phyloP scores from a whole-genome alignment of 1,140 invertebrate species.

The Vollenhovia emeryi region DNA sequence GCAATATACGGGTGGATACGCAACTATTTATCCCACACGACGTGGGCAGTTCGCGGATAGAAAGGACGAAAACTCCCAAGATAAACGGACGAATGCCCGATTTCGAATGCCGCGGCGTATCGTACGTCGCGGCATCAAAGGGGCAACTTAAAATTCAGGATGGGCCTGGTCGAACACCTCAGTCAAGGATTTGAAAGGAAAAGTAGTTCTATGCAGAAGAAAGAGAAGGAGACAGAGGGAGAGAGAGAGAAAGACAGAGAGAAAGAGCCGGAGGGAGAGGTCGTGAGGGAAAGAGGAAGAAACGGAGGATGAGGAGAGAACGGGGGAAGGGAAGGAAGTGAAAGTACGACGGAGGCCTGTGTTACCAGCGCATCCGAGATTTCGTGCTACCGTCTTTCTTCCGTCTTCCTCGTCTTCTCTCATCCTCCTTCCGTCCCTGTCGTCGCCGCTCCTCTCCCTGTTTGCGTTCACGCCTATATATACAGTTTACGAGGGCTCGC shows the following conservation, averaged over 20 bases:
- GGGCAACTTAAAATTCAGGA: constrained; percentile 74
- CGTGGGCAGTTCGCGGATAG: constrained; percentile 46
- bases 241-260: constrained; percentile 78
- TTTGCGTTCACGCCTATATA: constrained; percentile 49
- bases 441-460: constrained; percentile 32
- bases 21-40: constrained; percentile 71
- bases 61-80: constrained; percentile 10
- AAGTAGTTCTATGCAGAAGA: constrained; percentile 84
- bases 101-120: not conserved
- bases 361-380: constrained; percentile 79
- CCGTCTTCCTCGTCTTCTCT: constrained; percentile 57
- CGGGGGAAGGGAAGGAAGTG: constrained; percentile 83
- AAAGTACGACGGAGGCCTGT: constrained; percentile 78
- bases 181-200: constrained; percentile 85
- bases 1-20: constrained; percentile 67
- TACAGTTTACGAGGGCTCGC: constrained; percentile 46
- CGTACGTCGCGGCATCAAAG: not conserved
- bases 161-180: constrained; percentile 76
- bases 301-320: constrained; percentile 35
- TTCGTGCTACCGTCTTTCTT: constrained; percentile 73
- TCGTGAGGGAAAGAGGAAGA: constrained; percentile 28
- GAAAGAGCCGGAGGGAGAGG: constrained; percentile 10
- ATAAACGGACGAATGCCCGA: constrained; percentile 27
- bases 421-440: constrained; percentile 35
- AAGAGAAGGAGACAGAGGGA: constrained; percentile 79